Base-by-base conservation (phyloP, 2,113 vertebrate genomes). In the Zosterops lateralis region DNA sequence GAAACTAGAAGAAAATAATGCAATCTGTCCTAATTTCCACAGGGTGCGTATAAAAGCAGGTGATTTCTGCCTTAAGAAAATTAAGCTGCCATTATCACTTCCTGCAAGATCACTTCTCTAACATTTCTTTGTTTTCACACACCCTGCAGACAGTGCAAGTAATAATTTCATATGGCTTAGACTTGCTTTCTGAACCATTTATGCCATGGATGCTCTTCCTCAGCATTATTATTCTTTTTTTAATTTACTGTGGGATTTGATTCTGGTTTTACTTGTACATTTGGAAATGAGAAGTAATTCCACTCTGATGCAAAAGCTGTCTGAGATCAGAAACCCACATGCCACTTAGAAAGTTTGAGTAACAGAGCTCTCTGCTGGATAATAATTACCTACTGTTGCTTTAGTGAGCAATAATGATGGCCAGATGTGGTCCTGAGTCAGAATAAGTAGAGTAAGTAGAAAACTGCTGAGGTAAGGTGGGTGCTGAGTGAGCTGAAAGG, bases 391-490 rank as follows among this genome's bases (percentile, higher is more conserved):
- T 71, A 56, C 64, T 95, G 87, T 67, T 95, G 91, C 87, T 95
- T 92, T 83, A 83, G 71, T 93, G 78, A 93, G 87, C 91, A 95
- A 76, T 95, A 91, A 89, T 62, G 75, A 94, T 3, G 3, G 64
- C 88, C 91, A 84, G 66, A 91, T 70, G 64, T 76, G 84, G 71
- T 87, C 93, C 56, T 95, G 91, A 95, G 77, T 95, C 93, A 97
- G 89, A 85, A 32, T 31, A 79, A 92, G 67, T 7, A 61, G 24
- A 80, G 56, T 85, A 60, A 92, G 83, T 38, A 56, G n/a, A 86
- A 91, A 95, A 87, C 42, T 92, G 91, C 94, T 95, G 96, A 95
- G 85, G 82, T 83, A 77, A 93, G 87, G 44, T 17, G 92, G 90
- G 67, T 94, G 92, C 82, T 95, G 91, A 96, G 53, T n/a, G 82